Percentiles rank a stretch among this genome's conserved stretches.
Evolutionary conservation across 2,797 vertebrate genomes (phyloP).

Genomic region (Glossophaga mutica): DNA sequence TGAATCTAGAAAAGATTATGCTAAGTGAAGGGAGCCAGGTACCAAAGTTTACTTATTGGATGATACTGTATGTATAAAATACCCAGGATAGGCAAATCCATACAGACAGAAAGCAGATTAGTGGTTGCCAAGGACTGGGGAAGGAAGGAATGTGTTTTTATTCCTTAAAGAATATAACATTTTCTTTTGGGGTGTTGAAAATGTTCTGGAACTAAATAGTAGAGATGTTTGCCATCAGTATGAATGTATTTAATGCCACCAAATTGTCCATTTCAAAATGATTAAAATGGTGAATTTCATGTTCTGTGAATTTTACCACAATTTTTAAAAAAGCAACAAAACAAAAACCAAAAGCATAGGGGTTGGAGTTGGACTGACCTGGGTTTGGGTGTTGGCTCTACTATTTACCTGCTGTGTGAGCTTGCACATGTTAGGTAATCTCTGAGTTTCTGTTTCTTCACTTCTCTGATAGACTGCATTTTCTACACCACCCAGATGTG

Average conservation of each 20-base stretch:
- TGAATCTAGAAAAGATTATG: neutral
- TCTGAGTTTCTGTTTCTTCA: neutral
- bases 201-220: neutral
- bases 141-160: neutral
- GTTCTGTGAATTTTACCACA: neutral
- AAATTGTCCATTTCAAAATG: neutral
- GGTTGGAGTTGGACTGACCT: neutral
- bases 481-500: neutral
- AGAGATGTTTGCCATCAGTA: neutral
- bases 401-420: neutral
- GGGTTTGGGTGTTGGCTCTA: neutral
- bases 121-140: neutral
- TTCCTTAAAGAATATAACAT: neutral
- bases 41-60: neutral
- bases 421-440: fast-evolving
- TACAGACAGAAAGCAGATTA: neutral
- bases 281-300: neutral
- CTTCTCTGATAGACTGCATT: neutral
- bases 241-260: neutral
- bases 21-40: neutral
- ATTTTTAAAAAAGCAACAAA: neutral
- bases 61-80: neutral
- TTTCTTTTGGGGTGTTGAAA: neutral
- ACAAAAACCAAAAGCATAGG: neutral
- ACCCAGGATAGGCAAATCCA: neutral